Base-by-base conservation (phyloP, 1,140 invertebrate species). In the Aphis gossypii region DNA sequence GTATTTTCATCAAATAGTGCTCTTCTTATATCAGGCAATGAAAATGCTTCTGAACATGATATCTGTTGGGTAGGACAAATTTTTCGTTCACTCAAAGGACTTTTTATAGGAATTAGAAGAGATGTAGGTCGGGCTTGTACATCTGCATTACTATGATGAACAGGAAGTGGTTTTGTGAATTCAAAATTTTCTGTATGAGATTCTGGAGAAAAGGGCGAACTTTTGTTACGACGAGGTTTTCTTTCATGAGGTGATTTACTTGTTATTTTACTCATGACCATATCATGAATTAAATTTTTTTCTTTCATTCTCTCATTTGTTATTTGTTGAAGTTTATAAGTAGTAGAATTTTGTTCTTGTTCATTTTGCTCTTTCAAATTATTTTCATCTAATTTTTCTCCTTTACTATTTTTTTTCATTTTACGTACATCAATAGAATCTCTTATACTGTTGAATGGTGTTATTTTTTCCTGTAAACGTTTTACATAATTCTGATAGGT, bases 181-280 rank as follows among this genome's bases (percentile, higher is more conserved):
- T 86, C 48, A 93, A 93, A 41, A 86, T 88, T 87, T 11, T 76
- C 51, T 41, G 41, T 44, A 87, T 92, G 23, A 30, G 25, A 46
- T 51, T 94, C 76, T 20, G 94, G 94, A 93, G 94, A 94, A 46
- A 94, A 93, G 23, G 95, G 95, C 11, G 94, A 95, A 91, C 95
- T 95, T 14, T 94, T 95, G 86, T 95, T 95, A 95, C 95, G 95
- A 94, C 95, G 96, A 38, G 95, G 95, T 94, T 95, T 96, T 94
- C 96, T 97, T 94, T 97, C 96, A 4, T 96, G 96, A 9, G 96
- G 96, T 11, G 96, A 96, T 94, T 97, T 97, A 25, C 96, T 96
- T 94, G 97, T 96, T 87, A 97, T 96, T 95, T 97, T 97, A 91
- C 97, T 97, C 96, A 98, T 97, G 48, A 98, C 96, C 95, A 98